A percentile compares a stretch with the other conserved stretches of the same genome.
phyloP scores from a whole-genome alignment of 1,140 invertebrate genomes.

The Uloborus diversus region DNA sequence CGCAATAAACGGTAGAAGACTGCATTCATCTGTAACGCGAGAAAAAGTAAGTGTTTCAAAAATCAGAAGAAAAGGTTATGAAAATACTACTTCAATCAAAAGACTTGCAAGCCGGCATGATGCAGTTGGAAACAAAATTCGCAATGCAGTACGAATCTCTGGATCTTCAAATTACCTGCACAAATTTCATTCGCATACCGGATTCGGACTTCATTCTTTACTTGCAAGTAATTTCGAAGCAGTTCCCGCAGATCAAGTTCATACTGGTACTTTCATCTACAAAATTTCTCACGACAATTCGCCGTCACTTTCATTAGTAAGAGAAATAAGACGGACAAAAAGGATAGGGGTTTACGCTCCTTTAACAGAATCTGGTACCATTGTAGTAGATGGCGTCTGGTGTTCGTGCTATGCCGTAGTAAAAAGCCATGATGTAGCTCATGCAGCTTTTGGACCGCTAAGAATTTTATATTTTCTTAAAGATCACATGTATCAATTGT shows the following conservation, averaged over 20 bases:
- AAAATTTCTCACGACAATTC: neutral
- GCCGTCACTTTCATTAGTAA: neutral
- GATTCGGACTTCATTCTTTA: no score
- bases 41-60: no score
- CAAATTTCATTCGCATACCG: no score
- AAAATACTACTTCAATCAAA: no score
- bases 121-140: no score
- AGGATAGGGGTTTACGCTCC: slow-evolving; percentile 84
- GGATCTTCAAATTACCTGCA: no score
- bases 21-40: no score
- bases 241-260: slow-evolving; percentile 71
- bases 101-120: no score
- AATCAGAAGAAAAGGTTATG: no score
- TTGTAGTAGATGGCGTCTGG: slow-evolving; percentile 89
- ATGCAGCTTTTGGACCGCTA: slow-evolving; percentile 81
- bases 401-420: slow-evolving; percentile 94
- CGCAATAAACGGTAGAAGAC: no score
- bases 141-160: no score
- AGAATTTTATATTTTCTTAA: slow-evolving; percentile 68
- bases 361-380: slow-evolving; percentile 82
- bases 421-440: slow-evolving; percentile 83
- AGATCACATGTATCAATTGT: no score
- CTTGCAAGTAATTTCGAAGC: slow-evolving; percentile 59
- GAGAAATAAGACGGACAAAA: neutral
- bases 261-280: slow-evolving; percentile 66